Base-by-base conservation (phyloP, 2,888 invertebrate species). In the Nomada lathburiana region DNA sequence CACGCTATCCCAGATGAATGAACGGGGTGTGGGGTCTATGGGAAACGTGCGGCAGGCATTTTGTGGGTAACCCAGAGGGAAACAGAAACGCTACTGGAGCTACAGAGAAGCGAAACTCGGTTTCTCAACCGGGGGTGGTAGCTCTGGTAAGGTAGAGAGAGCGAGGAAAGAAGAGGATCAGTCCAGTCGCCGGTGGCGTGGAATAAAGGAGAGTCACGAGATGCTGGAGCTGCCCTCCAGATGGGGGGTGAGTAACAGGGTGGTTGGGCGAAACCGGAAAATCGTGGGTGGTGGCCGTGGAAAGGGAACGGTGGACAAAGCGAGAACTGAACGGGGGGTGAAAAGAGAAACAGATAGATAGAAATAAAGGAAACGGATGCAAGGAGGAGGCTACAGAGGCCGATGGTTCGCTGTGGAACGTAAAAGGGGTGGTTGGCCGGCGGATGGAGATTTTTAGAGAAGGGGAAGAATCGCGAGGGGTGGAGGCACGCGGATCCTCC, bases 121-220 rank as follows among this genome's bases (percentile, higher is more conserved):
- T 63, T 67, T 77, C 55, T 53, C 10, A 53, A 55, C 16, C 16
- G 47, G 26, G 29, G 62, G 59, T 47, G 53, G 71, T 44, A 5
- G 67, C 23, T 11, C 59, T 44, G 53, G 74, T 62, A n/a, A 68
- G 16, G 44, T 0, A 13, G 57, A 42, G 69, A 42, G 65, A 74
- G 71, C 60, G 68, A 60, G 63, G 75, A 26, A 60, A 26, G 47
- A 69, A 77, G 77, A 87, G 83, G 88, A 81, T 82, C 82, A 83
- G 89, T 88, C 88, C 88, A 75, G 85, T 86, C 86, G 87, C 82
- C 83, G 86, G 82, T 92, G 89, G 91, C 83, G 89, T 86, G 92
- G 91, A 92, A 92, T 89, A 92, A 93, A 90, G 90, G 87, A 91
- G 90, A 91, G 91, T 92, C 91, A 91, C 90, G 92, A 90, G 88